Conservation (phyloP, 2,113 vertebrate species). For the Steatornis caripensis region DNA sequence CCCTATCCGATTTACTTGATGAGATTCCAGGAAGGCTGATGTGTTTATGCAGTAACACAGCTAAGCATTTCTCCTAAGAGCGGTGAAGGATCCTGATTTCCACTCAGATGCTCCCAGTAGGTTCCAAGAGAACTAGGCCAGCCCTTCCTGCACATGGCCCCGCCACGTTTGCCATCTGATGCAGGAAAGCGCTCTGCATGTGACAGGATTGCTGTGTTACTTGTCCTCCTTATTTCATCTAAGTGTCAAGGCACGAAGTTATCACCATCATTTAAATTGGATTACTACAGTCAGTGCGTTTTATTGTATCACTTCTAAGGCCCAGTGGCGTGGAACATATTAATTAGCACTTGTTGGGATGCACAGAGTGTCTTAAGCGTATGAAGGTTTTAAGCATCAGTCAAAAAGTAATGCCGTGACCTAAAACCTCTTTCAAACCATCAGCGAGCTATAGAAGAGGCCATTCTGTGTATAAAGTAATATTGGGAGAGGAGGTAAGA, state of each 20-base stretch:
- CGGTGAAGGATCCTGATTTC: not conserved
- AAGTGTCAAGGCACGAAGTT: not conserved
- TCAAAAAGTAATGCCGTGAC: not conserved
- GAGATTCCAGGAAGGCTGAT: not conserved
- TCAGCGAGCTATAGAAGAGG: not conserved
- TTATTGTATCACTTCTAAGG: not conserved
- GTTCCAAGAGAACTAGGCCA: not conserved
- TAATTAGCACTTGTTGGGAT: conserved; percentile 12
- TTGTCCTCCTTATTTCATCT: not conserved
- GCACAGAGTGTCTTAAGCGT: not conserved
- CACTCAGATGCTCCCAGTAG: not conserved
- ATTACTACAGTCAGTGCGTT: conserved; percentile 2
- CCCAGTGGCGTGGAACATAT: not conserved
- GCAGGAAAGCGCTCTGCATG: not conserved
- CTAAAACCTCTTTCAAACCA: not conserved
- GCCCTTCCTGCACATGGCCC: fast-evolving
- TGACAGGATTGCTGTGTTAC: not conserved
- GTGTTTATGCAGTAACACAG: not conserved
- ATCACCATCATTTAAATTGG: not conserved
- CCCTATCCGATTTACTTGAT: not conserved
- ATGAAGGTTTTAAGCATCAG: not conserved
- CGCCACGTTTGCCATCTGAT: fast-evolving
- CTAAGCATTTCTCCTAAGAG: not conserved
- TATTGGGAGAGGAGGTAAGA: not conserved
- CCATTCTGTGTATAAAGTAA: not conserved